Evolutionary conservation across 2,888 invertebrate species (phyloP).

Genomic region (Tinea semifulvella): DNA sequence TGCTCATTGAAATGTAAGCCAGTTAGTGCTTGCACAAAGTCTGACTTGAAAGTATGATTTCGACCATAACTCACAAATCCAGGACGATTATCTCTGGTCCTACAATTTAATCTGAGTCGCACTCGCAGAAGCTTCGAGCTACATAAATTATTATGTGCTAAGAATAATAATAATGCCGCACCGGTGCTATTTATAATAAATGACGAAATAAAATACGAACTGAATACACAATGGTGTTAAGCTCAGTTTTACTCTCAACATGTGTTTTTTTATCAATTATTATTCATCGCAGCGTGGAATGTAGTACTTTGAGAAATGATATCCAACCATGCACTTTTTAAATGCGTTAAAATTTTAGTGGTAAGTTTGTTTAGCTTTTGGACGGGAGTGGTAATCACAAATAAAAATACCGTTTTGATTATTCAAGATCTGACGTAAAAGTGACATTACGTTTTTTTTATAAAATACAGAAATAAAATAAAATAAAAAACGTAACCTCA

Average conservation of each 20-base stretch:
- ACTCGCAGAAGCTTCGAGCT: constrained; percentile 30
- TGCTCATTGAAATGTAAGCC: constrained; percentile 3
- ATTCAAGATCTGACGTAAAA: too few relatives aligned
- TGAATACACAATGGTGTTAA: constrained; percentile 43
- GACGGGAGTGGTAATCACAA: too few relatives aligned
- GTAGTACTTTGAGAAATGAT: constrained; percentile 8
- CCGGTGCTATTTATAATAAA: constrained; percentile 50
- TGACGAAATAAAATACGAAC: constrained; percentile 55
- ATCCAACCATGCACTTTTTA: too few relatives aligned
- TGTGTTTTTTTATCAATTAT: constrained; percentile 22
- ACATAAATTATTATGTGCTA: constrained; percentile 48
- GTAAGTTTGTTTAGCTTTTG: too few relatives aligned
- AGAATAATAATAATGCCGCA: constrained; percentile 57
- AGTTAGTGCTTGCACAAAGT: constrained; percentile 11
- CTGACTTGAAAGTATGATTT: constrained; percentile 27
- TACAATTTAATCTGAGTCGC: constrained; percentile 46
- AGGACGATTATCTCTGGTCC: constrained; percentile 28
- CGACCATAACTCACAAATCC: constrained; percentile 16
- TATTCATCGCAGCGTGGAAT: constrained; percentile 14
- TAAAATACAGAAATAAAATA: too few relatives aligned
- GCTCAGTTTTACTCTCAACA: constrained; percentile 27
- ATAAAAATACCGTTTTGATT: too few relatives aligned
- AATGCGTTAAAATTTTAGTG: too few relatives aligned
- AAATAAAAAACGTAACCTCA: too few relatives aligned
- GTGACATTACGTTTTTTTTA: too few relatives aligned